A percentile compares a stretch with the other conserved stretches of the same genome.
Evolutionary conservation across 1,140 invertebrate genomes (phyloP).

Genomic region (Tyrophagus putrescentiae): DNA sequence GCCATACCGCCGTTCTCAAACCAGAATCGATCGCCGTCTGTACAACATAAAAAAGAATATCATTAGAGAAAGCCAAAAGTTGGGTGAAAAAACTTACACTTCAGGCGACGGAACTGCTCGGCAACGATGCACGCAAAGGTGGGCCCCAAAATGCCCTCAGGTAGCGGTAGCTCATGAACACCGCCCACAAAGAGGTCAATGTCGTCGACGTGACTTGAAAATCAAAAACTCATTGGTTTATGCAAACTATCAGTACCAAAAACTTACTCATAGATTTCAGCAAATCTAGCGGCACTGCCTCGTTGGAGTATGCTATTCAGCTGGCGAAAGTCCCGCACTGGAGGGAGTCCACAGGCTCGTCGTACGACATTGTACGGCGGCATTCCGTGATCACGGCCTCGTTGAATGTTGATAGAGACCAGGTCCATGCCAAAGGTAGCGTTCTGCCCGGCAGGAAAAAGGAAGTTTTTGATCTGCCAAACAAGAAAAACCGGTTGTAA

Average conservation of each 20-base stretch:
- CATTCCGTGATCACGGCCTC: conserved; percentile 37
- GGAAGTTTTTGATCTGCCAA: no score
- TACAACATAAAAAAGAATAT: neutral
- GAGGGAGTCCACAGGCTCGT: conserved; percentile 61
- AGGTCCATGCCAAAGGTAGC: conserved; percentile 35
- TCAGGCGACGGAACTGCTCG: conserved; percentile 37
- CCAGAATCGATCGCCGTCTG: conserved; percentile 39
- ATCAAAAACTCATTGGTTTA: no score
- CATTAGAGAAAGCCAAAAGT: neutral
- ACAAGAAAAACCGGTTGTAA: no score
- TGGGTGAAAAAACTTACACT: conserved; percentile 18
- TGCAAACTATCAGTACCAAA: no score
- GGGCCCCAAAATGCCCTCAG: conserved; percentile 39
- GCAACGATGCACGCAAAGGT: conserved; percentile 42
- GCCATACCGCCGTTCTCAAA: conserved; percentile 31
- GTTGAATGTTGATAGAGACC: conserved; percentile 32
- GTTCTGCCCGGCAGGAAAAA: no score
- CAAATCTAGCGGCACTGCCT: conserved; percentile 43
- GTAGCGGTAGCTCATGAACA: conserved; percentile 29
- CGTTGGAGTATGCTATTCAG: conserved; percentile 41
- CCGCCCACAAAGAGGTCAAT: conserved; percentile 34
- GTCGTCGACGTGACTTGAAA: conserved; percentile 32
- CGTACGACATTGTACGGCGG: conserved; percentile 33
- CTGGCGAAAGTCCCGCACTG: conserved; percentile 53
- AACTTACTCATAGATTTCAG: conserved; percentile 32